Percentiles rank a stretch among this genome's conserved stretches.
These are phyloP conservation scores for Drosophila triauraria DNA, from an alignment of 1,140 invertebrate species.

Conservation along the genomic window DNA sequence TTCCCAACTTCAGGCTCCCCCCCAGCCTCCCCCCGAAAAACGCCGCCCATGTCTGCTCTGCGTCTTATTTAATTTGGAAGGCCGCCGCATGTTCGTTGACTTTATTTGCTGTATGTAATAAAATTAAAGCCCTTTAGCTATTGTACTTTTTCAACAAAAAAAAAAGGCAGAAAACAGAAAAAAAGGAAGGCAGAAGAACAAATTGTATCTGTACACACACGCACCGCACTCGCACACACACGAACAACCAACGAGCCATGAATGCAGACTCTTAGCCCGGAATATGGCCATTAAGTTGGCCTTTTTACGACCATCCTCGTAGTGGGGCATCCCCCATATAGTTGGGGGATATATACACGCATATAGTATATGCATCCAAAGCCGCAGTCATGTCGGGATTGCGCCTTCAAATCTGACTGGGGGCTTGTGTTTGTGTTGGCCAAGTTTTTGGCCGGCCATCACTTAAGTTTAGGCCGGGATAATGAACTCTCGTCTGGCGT, in stretches of 20 bases:
- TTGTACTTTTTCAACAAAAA: constrained; percentile 66
- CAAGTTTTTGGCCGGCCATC: constrained; percentile 41
- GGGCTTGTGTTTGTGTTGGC: constrained; percentile 13
- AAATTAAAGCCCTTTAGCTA: constrained; percentile 84
- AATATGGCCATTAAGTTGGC: constrained; percentile 80
- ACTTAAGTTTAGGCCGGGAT: constrained; percentile 42
- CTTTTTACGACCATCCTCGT: constrained; percentile 69
- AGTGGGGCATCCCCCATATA: constrained; percentile 38
- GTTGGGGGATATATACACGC: neutral
- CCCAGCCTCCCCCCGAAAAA: neutral
- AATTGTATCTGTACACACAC: constrained; percentile 63
- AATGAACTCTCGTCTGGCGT: constrained; percentile 41
- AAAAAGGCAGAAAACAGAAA: constrained; percentile 25
- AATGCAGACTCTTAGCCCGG: constrained; percentile 75
- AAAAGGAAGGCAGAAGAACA: constrained; percentile 52
- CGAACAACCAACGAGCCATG: constrained; percentile 71
- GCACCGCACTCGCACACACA: constrained; percentile 12
- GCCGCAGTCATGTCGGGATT: constrained; percentile 32
- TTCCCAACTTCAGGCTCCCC: constrained; percentile 62
- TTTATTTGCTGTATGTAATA: constrained; percentile 83
- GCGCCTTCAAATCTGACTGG: constrained; percentile 27
- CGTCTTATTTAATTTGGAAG: constrained; percentile 78
- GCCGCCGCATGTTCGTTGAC: constrained; percentile 77
- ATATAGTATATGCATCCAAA: constrained; percentile 29
- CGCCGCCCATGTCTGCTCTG: constrained; percentile 42